Evolutionary conservation across 2,113 vertebrate genomes (phyloP).

Genomic region (Agelaius phoeniceus): DNA sequence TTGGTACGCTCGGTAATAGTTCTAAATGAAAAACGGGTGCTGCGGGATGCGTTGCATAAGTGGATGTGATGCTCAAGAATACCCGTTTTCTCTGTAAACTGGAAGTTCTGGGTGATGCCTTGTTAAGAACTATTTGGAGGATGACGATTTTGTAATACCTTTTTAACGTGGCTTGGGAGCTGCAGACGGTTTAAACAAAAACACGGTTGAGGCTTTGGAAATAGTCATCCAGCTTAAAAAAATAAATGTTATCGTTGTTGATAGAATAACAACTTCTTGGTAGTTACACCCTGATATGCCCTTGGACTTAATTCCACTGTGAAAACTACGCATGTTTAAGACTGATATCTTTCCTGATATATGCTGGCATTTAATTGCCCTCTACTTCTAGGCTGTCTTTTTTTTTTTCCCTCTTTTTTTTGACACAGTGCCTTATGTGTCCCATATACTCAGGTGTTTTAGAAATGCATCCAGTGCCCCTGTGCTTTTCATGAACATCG

Average conservation of each 20-base stretch:
- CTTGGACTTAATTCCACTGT: background rate
- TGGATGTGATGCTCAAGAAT: background rate
- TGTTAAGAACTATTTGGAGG: background rate
- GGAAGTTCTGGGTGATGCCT: background rate
- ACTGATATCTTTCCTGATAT: background rate
- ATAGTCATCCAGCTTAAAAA: background rate
- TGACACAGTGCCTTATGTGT: background rate
- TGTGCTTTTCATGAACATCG: accelerated
- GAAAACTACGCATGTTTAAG: background rate
- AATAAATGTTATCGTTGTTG: constrained; percentile 8
- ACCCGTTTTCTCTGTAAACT: background rate
- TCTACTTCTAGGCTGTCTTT: background rate
- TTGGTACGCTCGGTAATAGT: background rate
- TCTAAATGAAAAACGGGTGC: background rate
- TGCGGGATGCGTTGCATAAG: background rate
- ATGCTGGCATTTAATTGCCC: background rate
- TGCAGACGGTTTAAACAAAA: background rate
- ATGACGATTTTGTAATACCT: background rate
- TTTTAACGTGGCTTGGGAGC: background rate
- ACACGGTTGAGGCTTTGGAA: background rate
- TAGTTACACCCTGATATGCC: constrained; percentile 5
- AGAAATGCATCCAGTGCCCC: background rate
- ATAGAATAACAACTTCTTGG: background rate
- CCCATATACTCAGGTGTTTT: background rate
- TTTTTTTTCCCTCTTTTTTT: accelerated